Percentiles rank a stretch among this genome's conserved stretches.
Evolutionary conservation across 2,797 vertebrate species (phyloP).

Genomic region (Rhinella marina): DNA sequence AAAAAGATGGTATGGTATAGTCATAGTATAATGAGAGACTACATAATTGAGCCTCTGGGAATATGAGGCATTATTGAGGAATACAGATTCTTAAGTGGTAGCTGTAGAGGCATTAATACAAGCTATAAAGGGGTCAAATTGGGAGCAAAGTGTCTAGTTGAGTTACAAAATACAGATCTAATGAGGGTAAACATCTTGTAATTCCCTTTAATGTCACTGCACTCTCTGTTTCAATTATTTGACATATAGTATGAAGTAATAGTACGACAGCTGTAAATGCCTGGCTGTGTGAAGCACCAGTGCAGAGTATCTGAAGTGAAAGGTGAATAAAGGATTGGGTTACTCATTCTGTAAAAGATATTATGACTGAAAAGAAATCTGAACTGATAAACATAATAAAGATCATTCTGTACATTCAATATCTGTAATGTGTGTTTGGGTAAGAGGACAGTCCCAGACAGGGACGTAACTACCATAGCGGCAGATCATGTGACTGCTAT

Average conservation of each 20-base stretch:
- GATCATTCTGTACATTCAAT: not conserved
- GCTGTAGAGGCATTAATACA: conserved; percentile 31
- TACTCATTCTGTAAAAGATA: conserved; percentile 21
- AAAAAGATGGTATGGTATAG: conserved; percentile 41
- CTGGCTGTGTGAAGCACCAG: not conserved
- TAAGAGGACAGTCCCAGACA: not conserved
- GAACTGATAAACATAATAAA: not conserved
- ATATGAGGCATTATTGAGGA: conserved; percentile 46
- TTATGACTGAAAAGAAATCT: conserved; percentile 19
- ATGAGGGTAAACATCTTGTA: conserved; percentile 47
- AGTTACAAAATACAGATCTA: conserved; percentile 36
- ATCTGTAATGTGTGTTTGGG: not conserved
- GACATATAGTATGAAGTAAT: conserved; percentile 7
- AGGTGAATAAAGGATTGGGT: conserved; percentile 26
- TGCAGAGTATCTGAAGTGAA: conserved; percentile 19
- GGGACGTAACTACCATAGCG: too few relatives aligned
- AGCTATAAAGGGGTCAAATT: conserved; percentile 45
- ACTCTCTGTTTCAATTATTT: conserved; percentile 24
- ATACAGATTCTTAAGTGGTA: conserved; percentile 38
- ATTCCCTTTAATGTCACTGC: conserved; percentile 47
- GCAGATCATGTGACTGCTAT: too few relatives aligned
- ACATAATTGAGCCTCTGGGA: conserved; percentile 53
- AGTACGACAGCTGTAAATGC: not conserved
- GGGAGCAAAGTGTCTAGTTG: conserved; percentile 34
- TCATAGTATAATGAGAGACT: conserved; percentile 41